These are phyloP conservation scores for Hymenochirus boettgeri DNA, from an alignment of 2,113 vertebrate species.

Conservation along the genomic window DNA sequence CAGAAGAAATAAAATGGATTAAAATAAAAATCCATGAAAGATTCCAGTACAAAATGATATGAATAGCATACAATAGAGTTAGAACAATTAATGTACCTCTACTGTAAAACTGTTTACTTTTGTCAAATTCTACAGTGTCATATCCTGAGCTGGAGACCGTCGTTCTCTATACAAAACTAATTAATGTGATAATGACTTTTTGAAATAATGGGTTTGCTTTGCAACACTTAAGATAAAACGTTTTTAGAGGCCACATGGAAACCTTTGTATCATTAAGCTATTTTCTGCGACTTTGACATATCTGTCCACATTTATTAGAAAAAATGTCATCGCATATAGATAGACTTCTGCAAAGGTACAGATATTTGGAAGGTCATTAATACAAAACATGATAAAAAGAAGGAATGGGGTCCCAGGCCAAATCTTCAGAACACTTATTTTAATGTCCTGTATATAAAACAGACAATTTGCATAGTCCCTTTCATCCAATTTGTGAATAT, in stretches of 20 bases:
- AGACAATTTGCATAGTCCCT: conserved; percentile 42
- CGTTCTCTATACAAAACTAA: conserved; percentile 22
- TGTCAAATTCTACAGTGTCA: conserved; percentile 16
- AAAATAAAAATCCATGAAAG: too few relatives aligned
- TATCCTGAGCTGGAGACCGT: conserved; percentile 3
- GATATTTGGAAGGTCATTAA: conserved; percentile 44
- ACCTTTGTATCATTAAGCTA: conserved; percentile 44
- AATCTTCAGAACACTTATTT: conserved; percentile 42
- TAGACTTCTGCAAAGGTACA: conserved; percentile 40
- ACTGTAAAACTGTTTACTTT: conserved; percentile 14
- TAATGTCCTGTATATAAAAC: conserved; percentile 44
- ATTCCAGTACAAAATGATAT: background rate
- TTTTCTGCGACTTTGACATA: conserved; percentile 43
- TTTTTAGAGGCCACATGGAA: conserved; percentile 43
- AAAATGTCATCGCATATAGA: conserved; percentile 43
- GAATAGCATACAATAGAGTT: conserved; percentile 3
- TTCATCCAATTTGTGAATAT: conserved; percentile 39
- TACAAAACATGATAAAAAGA: conserved; percentile 39
- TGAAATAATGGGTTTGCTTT: conserved; percentile 43
- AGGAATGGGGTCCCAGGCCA: conserved; percentile 37
- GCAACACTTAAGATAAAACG: conserved; percentile 43
- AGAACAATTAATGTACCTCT: conserved; percentile 25
- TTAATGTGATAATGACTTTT: conserved; percentile 44
- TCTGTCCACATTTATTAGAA: conserved; percentile 44
- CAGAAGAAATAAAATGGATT: too few relatives aligned